A percentile compares a stretch with the other conserved stretches of the same genome.
Evolutionary conservation across 2,113 vertebrate species (phyloP).

Genomic region (Elachura formosa): DNA sequence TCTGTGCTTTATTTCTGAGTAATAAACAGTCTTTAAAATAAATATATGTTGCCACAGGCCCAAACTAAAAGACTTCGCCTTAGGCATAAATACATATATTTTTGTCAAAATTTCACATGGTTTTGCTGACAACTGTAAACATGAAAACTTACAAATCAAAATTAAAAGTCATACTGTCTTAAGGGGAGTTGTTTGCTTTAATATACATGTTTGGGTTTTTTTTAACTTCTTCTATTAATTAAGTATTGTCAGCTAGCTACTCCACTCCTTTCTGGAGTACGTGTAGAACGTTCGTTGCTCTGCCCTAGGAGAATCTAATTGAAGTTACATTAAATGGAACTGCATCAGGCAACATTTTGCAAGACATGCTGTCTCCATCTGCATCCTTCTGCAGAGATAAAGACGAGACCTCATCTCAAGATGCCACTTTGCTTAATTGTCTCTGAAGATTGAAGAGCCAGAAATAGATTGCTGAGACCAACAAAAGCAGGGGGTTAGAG

Average conservation of each 20-base stretch:
- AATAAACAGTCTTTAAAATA: constrained; percentile 36
- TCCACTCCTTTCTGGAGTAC: not conserved
- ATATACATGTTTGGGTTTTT: not conserved
- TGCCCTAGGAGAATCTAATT: not conserved
- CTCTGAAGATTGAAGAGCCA: not conserved
- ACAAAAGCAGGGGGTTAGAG: not conserved
- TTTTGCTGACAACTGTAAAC: not conserved
- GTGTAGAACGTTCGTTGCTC: not conserved
- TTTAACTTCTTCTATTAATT: not conserved
- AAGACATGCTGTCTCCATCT: not conserved
- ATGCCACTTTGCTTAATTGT: not conserved
- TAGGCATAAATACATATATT: not conserved
- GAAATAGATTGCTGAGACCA: not conserved
- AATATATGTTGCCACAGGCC: not conserved
- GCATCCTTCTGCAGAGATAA: not conserved
- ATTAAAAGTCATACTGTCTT: not conserved
- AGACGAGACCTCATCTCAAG: not conserved
- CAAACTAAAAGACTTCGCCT: not conserved
- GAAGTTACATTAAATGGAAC: not conserved
- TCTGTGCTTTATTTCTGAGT: constrained; percentile 43
- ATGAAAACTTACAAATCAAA: not conserved
- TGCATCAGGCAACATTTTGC: not conserved
- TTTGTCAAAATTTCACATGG: not conserved
- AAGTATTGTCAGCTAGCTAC: not conserved
- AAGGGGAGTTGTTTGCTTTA: not conserved